Conservation (phyloP, 2,113 vertebrate species). For the Platysternon megacephalum region DNA sequence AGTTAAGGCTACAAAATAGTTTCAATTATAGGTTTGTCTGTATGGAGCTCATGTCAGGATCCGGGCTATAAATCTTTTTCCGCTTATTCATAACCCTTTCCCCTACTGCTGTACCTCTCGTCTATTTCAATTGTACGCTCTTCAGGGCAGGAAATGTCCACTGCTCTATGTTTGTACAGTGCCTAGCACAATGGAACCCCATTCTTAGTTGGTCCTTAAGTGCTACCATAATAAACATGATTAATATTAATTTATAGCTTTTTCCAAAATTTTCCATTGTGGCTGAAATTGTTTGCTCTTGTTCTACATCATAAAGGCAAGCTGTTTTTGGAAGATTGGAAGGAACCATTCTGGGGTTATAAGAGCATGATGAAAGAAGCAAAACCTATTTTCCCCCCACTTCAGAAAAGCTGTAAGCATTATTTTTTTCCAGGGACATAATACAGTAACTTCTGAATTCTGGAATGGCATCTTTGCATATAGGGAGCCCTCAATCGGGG, state of each 20-base stretch:
- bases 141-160: background rate
- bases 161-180: background rate
- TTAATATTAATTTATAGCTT: background rate
- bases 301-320: background rate
- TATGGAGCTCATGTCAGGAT: background rate
- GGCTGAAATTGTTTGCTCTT: background rate
- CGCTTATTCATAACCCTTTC: background rate
- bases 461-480: background rate
- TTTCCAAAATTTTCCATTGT: background rate
- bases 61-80: background rate
- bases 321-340: background rate
- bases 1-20: background rate
- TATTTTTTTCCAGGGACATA: background rate
- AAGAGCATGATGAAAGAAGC: background rate
- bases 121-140: background rate
- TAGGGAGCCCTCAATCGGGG: background rate
- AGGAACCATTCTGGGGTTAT: background rate
- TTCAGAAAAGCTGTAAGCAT: background rate
- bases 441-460: background rate
- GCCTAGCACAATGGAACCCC: background rate
- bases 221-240: background rate
- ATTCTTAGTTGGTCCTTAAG: background rate
- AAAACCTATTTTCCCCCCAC: background rate
- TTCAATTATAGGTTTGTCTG: background rate
- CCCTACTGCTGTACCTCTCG: background rate